phyloP scores from a whole-genome alignment of 2,113 vertebrate genomes.

The Seriola rivoliana region DNA sequence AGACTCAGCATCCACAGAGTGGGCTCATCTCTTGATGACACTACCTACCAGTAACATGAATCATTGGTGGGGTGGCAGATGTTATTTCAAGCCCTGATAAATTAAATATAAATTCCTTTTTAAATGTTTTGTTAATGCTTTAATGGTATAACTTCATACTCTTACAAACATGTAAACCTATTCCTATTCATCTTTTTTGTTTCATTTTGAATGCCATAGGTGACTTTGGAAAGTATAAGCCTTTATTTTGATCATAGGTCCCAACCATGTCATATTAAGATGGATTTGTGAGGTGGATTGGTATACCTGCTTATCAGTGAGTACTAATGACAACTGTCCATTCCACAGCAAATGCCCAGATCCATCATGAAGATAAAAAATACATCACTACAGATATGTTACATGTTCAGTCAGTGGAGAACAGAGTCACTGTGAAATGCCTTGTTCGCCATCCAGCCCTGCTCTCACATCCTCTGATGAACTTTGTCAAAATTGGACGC shows the following conservation, averaged over 20 bases:
- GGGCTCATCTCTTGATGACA: not conserved
- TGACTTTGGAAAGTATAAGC: not conserved
- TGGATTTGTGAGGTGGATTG: not conserved
- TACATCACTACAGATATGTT: constrained; percentile 45
- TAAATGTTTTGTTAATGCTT: no score
- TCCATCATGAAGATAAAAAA: constrained; percentile 22
- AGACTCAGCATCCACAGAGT: not conserved
- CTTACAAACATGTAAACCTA: not conserved
- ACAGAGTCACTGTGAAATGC: constrained; percentile 73
- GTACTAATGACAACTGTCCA: constrained; percentile 14
- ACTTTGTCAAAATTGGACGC: constrained; percentile 62
- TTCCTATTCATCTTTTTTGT: not conserved
- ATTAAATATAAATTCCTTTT: not conserved
- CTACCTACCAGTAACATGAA: not conserved
- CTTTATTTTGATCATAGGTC: not conserved
- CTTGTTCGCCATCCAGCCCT: constrained; percentile 71
- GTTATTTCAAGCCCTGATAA: not conserved
- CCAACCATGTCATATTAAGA: not conserved
- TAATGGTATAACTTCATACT: not conserved
- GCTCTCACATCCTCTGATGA: constrained; percentile 33
- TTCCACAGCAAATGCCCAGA: constrained; percentile 60
- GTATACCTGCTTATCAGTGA: not conserved
- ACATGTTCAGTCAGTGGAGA: constrained; percentile 33
- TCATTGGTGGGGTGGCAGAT: not conserved
- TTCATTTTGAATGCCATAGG: not conserved